Evolutionary conservation across 2,888 invertebrate genomes (phyloP).

Genomic region (Atherix ibis): DNA sequence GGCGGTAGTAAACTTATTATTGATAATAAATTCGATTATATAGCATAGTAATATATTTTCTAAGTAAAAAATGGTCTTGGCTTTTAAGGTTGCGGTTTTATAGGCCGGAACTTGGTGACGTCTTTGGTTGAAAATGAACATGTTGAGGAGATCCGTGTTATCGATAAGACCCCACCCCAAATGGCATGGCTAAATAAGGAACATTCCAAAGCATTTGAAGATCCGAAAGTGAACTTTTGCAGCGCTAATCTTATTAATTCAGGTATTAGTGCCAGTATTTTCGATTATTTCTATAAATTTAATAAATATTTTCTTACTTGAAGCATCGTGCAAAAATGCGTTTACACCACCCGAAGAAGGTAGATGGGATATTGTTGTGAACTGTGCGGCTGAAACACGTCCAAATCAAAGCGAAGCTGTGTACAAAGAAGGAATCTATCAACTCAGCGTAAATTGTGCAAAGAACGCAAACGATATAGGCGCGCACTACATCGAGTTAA

Average conservation of each 20-base stretch:
- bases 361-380: conserved; percentile 64
- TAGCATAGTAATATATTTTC: conserved; percentile 6
- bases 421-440: conserved; percentile 76
- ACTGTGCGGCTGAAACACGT: conserved; percentile 85
- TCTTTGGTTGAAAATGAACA: conserved; percentile 64
- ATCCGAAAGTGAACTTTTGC: conserved; percentile 66
- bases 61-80: conserved; percentile 12
- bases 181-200: conserved; percentile 72
- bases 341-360: conserved; percentile 46
- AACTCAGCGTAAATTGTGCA: conserved; percentile 71
- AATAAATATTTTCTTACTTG: conserved; percentile 14
- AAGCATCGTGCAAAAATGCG: conserved; percentile 68
- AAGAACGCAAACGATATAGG: conserved; percentile 52
- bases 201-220: conserved; percentile 57
- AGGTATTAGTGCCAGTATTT: conserved; percentile 43
- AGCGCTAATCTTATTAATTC: conserved; percentile 83
- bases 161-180: conserved; percentile 87
- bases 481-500: conserved; percentile 66
- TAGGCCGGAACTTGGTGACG: conserved; percentile 74
- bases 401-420: conserved; percentile 77
- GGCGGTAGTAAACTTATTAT: conserved; percentile 23
- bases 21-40: conserved; percentile 1
- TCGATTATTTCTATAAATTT: too few relatives aligned
- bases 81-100: conserved; percentile 75
- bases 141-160: conserved; percentile 58